A percentile compares a stretch with the other conserved stretches of the same genome.
These are phyloP conservation scores for Drosophila willistoni DNA, from an alignment of 1,140 invertebrate species.

Conservation along the genomic window DNA sequence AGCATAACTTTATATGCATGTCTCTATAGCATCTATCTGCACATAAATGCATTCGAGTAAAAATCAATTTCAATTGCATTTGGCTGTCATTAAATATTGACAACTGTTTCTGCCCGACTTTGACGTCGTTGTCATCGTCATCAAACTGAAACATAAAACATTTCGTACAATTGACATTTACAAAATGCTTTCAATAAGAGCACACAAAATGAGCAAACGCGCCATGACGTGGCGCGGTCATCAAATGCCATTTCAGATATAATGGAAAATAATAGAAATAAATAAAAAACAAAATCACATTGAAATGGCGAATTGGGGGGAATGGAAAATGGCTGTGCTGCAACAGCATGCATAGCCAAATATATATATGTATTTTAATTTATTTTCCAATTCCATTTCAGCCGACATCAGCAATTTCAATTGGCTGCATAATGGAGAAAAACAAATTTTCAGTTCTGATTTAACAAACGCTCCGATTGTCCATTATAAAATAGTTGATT, in stretches of 20 bases:
- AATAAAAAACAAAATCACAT: background rate
- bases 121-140: background rate
- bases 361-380: too few relatives aligned
- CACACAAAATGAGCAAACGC: constrained; percentile 9
- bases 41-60: constrained; percentile 41
- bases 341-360: too few relatives aligned
- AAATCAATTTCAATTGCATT: constrained; percentile 44
- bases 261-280: constrained; percentile 28
- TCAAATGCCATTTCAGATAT: background rate
- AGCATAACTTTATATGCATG: background rate
- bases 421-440: too few relatives aligned
- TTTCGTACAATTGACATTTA: constrained; percentile 14
- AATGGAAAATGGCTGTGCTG: background rate
- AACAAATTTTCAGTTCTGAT: too few relatives aligned
- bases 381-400: too few relatives aligned
- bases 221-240: background rate
- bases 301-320: background rate
- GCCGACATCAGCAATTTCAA: too few relatives aligned
- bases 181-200: constrained; percentile 5
- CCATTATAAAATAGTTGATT: too few relatives aligned
- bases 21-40: constrained; percentile 3
- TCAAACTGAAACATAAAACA: constrained; percentile 14
- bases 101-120: constrained; percentile 4
- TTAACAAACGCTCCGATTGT: too few relatives aligned
- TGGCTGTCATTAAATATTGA: constrained; percentile 42